Percentiles rank a stretch among this genome's conserved stretches.
phyloP scores from a whole-genome alignment of 2,888 invertebrate genomes.

The Synergus itoensis region DNA sequence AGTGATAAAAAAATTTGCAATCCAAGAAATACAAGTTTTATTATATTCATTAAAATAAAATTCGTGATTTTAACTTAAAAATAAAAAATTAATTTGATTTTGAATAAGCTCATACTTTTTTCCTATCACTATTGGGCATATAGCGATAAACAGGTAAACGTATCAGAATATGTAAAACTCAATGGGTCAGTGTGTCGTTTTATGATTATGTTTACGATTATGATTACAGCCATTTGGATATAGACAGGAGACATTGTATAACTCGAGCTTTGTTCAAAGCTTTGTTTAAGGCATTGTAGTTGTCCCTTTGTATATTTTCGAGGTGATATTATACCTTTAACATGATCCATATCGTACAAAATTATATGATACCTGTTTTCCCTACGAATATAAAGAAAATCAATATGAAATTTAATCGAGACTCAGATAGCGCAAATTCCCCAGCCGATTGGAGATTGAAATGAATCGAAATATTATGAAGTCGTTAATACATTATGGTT shows the following conservation, averaged over 20 bases:
- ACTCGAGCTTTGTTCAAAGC: not conserved
- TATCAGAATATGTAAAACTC: not conserved
- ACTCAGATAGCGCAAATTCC: not conserved
- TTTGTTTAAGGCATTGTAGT: not conserved
- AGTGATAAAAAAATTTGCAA: too few species aligned
- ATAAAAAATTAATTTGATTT: not conserved
- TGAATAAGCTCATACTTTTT: not conserved
- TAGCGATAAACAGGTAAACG: not conserved
- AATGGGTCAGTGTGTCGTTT: not conserved
- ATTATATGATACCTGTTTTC: not conserved
- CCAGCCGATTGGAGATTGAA: not conserved
- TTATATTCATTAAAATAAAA: too few species aligned
- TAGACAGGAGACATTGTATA: not conserved
- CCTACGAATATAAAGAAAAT: conserved; percentile 20
- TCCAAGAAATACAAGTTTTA: too few species aligned
- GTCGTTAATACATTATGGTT: not conserved
- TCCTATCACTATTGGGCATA: not conserved
- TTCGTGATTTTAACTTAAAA: not conserved
- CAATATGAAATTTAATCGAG: conserved; percentile 11
- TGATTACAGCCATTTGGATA: not conserved
- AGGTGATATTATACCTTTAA: not conserved
- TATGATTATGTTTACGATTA: conserved; percentile 9
- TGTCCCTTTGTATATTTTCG: not conserved
- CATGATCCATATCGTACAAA: not conserved
- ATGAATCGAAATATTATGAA: conserved; percentile 5